Base-by-base conservation (phyloP, 2,888 invertebrate species). In the Drosophila siamana region DNA sequence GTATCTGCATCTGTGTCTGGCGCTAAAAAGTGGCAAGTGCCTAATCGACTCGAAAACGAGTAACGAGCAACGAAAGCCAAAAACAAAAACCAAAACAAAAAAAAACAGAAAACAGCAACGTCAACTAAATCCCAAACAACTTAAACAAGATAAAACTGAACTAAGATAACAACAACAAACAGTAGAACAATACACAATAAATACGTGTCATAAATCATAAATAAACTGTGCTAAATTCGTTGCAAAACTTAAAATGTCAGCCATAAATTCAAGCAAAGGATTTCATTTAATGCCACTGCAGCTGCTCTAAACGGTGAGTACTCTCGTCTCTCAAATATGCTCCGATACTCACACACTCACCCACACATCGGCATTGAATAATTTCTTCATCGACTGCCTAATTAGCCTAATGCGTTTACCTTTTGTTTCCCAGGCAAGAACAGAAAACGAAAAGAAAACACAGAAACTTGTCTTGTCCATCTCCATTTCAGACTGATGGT, bases 241-340 rank as follows among this genome's bases (percentile, higher is more conserved):
- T 67, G 56, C 33, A 46, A 30, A 60, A 64, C 57, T 57, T 74
- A 77, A 71, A 71, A 78, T 78, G 78, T 70, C 77, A 63, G 47
- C 80, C 56, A 76, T 72, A 79, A 69, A 78, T 74, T 61, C 47
- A 60, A 40, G 40, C 63, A 71, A 63, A 81, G 74, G 74, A 80
- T 69, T 73, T 74, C 44, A 65, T 41, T 46, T 57, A 62, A 68
- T 38, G 60, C 52, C 57, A 46, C 22, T 66, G 70, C 78, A 75
- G 73, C 63, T 78, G 74, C 62, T 81, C 54, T 76, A 68, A 80
- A 80, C 68, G 78, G 80, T 80, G 51, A 80, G 81, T 75, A 30
- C 30, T 38, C 28, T 24, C 19, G n/a, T 13, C 36, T 38, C 36
- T 6, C 26, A 19, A 9, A 2, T 5, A 13, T n/a, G 5, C 13